These are phyloP conservation scores for Microcebus tavaratra DNA, from an alignment of 2,113 vertebrate genomes.

Conservation along the genomic window DNA sequence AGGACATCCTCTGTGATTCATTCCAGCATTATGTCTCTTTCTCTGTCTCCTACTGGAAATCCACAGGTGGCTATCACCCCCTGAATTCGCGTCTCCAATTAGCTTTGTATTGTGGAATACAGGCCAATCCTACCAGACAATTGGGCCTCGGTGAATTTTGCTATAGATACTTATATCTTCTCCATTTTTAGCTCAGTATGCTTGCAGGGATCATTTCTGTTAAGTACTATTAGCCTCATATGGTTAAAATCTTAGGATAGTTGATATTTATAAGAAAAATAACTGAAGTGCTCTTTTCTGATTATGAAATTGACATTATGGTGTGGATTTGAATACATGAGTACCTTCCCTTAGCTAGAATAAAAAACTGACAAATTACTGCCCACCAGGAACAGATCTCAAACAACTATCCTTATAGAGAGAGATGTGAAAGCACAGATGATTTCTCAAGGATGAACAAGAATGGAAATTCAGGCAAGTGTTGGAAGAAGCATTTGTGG, in stretches of 20 bases:
- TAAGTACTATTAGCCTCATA: not conserved
- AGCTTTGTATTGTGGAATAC: not conserved
- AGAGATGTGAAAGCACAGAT: not conserved
- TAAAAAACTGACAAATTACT: conserved; percentile 9
- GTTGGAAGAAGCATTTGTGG: not conserved
- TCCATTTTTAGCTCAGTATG: not conserved
- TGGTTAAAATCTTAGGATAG: not conserved
- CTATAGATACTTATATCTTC: not conserved
- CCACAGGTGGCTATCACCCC: not conserved
- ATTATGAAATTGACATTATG: not conserved
- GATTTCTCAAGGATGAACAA: not conserved
- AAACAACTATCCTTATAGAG: not conserved
- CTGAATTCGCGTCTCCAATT: not conserved
- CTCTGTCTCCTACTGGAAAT: not conserved
- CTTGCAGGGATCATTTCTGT: not conserved
- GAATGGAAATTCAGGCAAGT: not conserved
- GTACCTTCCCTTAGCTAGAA: not conserved
- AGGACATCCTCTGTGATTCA: not conserved
- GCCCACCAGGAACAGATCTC: not conserved
- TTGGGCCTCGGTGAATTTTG: not conserved
- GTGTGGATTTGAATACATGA: not conserved
- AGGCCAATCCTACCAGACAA: not conserved
- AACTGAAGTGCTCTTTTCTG: not conserved
- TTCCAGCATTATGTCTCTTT: not conserved
- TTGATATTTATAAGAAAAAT: not conserved